These are phyloP conservation scores for Cherax destructor DNA, from an alignment of 1,140 invertebrate species.

Conservation along the genomic window DNA sequence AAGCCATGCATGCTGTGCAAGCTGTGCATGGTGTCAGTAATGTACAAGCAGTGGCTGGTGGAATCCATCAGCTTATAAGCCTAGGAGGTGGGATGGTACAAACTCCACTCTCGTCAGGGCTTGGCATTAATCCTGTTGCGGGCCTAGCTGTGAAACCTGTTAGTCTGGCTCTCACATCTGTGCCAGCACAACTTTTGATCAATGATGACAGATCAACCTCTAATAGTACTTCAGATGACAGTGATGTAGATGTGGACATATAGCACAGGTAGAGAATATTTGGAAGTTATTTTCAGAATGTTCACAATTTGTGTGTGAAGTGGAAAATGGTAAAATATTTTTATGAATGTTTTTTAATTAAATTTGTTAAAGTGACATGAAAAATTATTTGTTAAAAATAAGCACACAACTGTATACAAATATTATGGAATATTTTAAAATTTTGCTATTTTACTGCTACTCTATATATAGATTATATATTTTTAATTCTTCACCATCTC, in stretches of 20 bases:
- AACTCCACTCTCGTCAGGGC: conserved; percentile 40
- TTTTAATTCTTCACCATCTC: conserved; percentile 29
- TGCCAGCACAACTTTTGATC: conserved; percentile 62
- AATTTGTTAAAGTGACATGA: conserved; percentile 29
- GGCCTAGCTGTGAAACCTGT: conserved; percentile 68
- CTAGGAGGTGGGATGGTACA: conserved; percentile 61
- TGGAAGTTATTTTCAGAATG: conserved; percentile 17
- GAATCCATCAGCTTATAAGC: conserved; percentile 66
- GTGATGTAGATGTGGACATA: conserved; percentile 72
- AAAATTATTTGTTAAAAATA: conserved; percentile 4
- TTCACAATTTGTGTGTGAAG: conserved; percentile 22
- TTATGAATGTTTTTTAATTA: conserved; percentile 24
- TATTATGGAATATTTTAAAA: not conserved
- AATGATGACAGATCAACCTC: conserved; percentile 70
- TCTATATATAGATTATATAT: not conserved
- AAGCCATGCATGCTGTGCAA: conserved; percentile 71
- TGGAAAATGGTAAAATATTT: conserved; percentile 39
- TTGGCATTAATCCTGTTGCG: conserved; percentile 58
- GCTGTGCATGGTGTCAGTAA: conserved; percentile 68
- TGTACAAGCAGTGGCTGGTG: conserved; percentile 64
- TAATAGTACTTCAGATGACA: conserved; percentile 66
- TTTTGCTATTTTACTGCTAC: conserved; percentile 8
- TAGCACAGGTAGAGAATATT: conserved; percentile 59
- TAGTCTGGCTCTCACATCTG: conserved; percentile 61
- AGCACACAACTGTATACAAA: not conserved